phyloP scores from a whole-genome alignment of 2,888 invertebrate species.

The Drosophila stalkeri region DNA sequence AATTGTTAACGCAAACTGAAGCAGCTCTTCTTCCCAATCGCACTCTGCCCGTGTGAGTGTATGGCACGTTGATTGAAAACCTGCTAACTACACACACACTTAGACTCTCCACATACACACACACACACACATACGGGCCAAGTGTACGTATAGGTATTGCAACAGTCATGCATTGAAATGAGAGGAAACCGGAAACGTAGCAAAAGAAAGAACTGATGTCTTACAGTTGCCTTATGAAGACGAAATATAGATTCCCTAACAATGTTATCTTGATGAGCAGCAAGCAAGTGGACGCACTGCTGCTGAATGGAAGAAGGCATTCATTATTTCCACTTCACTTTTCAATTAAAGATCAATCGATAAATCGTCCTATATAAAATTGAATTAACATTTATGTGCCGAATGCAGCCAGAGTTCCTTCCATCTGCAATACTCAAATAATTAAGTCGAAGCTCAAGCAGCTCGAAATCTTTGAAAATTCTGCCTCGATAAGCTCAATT shows the following conservation, averaged over 20 bases:
- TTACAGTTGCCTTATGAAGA: slow-evolving; percentile 16
- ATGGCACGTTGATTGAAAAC: slow-evolving; percentile 72
- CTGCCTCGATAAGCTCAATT: background rate
- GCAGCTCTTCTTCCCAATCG: slow-evolving; percentile 11
- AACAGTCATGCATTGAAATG: slow-evolving; percentile 57
- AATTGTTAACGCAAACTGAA: slow-evolving; percentile 70
- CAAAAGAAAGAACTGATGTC: slow-evolving; percentile 22
- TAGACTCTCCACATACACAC: slow-evolving; percentile 23
- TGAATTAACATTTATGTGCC: background rate
- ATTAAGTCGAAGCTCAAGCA: background rate
- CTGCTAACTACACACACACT: slow-evolving; percentile 71
- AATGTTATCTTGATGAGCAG: background rate
- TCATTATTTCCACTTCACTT: background rate
- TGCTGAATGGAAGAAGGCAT: background rate
- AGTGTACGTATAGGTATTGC: slow-evolving; percentile 38
- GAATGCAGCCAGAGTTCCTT: background rate
- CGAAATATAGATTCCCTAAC: slow-evolving; percentile 43
- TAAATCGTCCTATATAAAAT: background rate
- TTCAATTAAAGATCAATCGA: background rate
- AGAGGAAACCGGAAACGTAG: slow-evolving; percentile 38
- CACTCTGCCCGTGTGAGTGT: slow-evolving; percentile 47
- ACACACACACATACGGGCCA: slow-evolving; percentile 6
- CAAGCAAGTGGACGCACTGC: background rate
- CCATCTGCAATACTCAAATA: background rate
- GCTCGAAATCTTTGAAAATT: background rate